Percentiles rank a stretch among this genome's conserved stretches.
These are phyloP conservation scores for Frankliniella fusca DNA, from an alignment of 2,888 invertebrate genomes.

Conservation along the genomic window DNA sequence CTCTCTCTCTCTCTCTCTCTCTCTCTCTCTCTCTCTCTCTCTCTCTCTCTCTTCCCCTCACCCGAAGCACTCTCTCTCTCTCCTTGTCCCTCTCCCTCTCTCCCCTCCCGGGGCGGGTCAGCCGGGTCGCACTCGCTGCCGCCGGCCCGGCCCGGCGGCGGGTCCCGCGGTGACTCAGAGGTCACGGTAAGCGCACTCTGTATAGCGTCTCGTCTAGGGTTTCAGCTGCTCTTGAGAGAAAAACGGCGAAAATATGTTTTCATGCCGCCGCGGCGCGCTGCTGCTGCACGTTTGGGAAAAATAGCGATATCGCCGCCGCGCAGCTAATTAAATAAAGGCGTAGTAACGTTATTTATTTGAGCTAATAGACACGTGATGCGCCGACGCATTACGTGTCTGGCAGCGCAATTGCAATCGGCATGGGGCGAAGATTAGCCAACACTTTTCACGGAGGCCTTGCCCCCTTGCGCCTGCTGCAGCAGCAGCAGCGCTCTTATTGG, in stretches of 20 bases:
- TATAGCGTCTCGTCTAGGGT: no score
- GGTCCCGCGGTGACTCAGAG: neutral
- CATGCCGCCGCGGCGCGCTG: neutral
- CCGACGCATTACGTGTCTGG: no score
- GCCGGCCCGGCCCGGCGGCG: neutral
- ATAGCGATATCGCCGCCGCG: neutral
- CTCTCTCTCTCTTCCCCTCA: neutral
- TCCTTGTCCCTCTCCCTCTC: neutral
- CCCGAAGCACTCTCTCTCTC: neutral
- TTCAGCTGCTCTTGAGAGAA: no score
- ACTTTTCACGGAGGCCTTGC: no score
- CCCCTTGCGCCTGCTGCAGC: no score
- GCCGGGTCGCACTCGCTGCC: neutral
- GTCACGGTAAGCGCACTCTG: no score
- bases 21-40: neutral
- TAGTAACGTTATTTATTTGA: no score
- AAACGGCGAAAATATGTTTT: neutral
- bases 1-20: neutral
- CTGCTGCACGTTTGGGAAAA: neutral
- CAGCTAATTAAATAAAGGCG: neutral
- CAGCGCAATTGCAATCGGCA: no score
- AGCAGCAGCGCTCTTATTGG: no score
- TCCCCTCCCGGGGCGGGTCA: neutral
- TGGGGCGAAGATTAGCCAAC: no score
- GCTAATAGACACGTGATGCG: no score